These are phyloP conservation scores for Ectemnius continuus DNA, from an alignment of 2,888 invertebrate species.

Conservation along the genomic window DNA sequence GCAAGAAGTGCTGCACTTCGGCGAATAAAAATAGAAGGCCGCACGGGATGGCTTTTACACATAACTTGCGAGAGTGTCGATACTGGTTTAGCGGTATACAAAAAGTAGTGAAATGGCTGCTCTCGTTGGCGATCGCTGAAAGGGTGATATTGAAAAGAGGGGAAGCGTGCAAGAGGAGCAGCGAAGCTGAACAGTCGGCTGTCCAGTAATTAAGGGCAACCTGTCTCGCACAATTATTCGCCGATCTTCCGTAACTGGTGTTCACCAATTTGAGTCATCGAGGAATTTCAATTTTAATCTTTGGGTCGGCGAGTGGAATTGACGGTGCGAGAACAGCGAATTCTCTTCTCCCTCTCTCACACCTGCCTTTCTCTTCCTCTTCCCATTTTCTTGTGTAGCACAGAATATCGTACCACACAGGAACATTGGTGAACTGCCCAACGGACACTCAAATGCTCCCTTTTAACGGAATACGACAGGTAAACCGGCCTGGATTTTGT, in stretches of 20 bases:
- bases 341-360: too few species aligned
- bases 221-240: not conserved
- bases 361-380: not conserved
- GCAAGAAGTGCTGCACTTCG: not conserved
- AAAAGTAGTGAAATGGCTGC: too few species aligned
- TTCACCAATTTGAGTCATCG: not conserved
- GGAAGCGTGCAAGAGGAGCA: not conserved
- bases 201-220: constrained; percentile 7
- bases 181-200: not conserved
- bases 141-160: not conserved
- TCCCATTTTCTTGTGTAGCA: not conserved
- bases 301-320: not conserved
- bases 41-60: not conserved
- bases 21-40: not conserved
- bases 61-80: not conserved
- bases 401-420: not conserved
- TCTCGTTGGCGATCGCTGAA: too few species aligned
- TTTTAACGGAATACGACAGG: constrained; percentile 51
- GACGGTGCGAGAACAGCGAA: not conserved
- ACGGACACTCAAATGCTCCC: constrained; percentile 20
- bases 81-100: too few species aligned
- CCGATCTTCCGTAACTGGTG: not conserved
- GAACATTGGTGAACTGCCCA: constrained; percentile 35
- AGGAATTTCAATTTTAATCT: constrained; percentile 6
- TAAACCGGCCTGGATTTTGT: constrained; percentile 28